Base-by-base conservation (phyloP, 23 tunicate species). In the Corella eumyota region DNA sequence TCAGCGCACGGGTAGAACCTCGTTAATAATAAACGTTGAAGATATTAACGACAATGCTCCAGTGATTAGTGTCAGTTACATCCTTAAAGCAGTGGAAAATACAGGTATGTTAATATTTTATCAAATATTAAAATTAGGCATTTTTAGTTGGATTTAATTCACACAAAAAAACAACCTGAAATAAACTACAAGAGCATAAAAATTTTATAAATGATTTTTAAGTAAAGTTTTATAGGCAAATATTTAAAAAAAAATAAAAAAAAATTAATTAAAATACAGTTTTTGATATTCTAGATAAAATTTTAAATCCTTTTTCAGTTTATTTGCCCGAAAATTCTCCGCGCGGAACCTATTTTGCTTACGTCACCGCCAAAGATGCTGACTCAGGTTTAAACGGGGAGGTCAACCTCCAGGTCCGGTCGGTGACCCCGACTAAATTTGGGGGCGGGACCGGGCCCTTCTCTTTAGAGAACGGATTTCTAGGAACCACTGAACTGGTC, bases 11-110 rank as follows among this genome's bases (percentile, higher is more conserved):
- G 94, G 83, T 46, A 32, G 68, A 4, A 69, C 94, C 4, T 48
- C 68, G 68, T 63, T 84, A 6, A 34, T 48, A 13, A 64, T 84
- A 7, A 48, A 62, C 6, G 83, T 84, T 45, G 71, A 75, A 3
- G 94, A 84, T 60, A 77, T 69, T 23, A 84, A 84, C 54, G 94
- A 84, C 64, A 84, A 84, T 38, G 50, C 71, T 4, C 94, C 94
- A 1, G 46, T 49, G 29, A 82, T 82, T 9, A 68, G 58, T 24
- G 57, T 82, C 56, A 60, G 51, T 50, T 74, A 29, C 44, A 82
- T 82, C 36, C 32, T 61, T 23, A 52, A 47, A 4, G 36, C 64
- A 11, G 37, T 50, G 20, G 78, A 54, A 2, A 45, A 51, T 32
- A 74, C 81, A 36, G 92, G 92, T 82, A 35, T 13, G 70, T 69